Base-by-base conservation (phyloP, 2,888 invertebrate genomes). In the Tiliacea aurago region DNA sequence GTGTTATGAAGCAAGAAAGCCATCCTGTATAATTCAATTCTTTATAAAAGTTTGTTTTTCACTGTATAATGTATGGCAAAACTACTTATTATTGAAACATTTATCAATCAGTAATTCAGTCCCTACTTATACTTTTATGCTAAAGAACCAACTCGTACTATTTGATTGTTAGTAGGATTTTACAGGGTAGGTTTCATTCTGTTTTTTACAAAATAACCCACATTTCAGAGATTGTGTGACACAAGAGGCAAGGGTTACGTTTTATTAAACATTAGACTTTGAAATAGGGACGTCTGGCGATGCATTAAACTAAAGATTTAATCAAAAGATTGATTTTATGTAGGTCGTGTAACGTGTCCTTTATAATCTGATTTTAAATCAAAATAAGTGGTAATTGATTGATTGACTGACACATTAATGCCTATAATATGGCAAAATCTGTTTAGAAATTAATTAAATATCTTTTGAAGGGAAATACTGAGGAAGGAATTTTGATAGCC, bases 241-340 rank as follows among this genome's bases (percentile, higher is more conserved):
- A n/a, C 49, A 68, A 28, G 49, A 59, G 45, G 63, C 59, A 78
- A 78, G 64, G 56, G 62, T 78, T 78, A 62, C 62, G 37, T 78
- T 83, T 80, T 63, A 80, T 78, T 78, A 63, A 78, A 70, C 79
- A 73, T 64, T 78, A 79, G 62, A 69, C 66, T 83, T 80, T 68
- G 68, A 73, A 78, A 58, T 49, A 55, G 69, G 69, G 65, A 55
- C 62, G 58, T 58, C 73, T 58, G 37, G 69, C 45, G 65, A 77
- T 62, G 55, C 58, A 73, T 83, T 83, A 78, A 73, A 80, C 80
- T 73, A 73, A 78, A 83, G 79, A 80, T 83, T 79, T 79, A 67
- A 83, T 83, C 80, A 81, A 80, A 79, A 83, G 84, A 83, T 83
- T 83, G 67, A 83, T 70, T 74, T 65, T 53, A 68, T 75, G 61